Percentiles rank a stretch among this genome's conserved stretches.
These are phyloP conservation scores for Drosophila atripex DNA, from an alignment of 2,888 invertebrate genomes.

Conservation along the genomic window DNA sequence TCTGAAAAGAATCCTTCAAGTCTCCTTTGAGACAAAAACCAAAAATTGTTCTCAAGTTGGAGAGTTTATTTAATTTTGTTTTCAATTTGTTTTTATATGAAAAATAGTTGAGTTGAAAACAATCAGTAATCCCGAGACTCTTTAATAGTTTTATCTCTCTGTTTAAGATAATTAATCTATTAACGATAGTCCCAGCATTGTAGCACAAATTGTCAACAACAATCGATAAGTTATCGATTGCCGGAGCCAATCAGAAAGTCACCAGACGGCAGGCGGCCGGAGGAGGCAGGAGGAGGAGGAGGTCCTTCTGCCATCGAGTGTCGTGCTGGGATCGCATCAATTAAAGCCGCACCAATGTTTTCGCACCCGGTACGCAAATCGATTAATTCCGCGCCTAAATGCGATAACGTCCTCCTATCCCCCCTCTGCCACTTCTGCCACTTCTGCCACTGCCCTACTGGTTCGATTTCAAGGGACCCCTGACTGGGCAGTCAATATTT, in stretches of 20 bases:
- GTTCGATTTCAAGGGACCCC: slow-evolving; percentile 12
- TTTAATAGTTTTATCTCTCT: background rate
- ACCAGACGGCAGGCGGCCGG: background rate
- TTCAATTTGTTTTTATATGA: background rate
- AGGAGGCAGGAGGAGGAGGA: background rate
- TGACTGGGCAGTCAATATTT: slow-evolving; percentile 73
- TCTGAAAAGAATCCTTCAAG: background rate
- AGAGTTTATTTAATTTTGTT: background rate
- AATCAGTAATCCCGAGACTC: background rate
- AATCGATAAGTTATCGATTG: slow-evolving; percentile 31
- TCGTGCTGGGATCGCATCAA: slow-evolving; percentile 78
- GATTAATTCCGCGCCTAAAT: slow-evolving; percentile 76
- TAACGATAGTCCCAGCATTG: slow-evolving; percentile 23
- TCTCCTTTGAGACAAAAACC: background rate
- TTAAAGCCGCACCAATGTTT: slow-evolving; percentile 82
- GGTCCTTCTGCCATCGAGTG: slow-evolving; percentile 26
- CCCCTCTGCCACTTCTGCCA: background rate
- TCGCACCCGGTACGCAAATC: slow-evolving; percentile 81
- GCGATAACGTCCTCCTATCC: slow-evolving; percentile 70
- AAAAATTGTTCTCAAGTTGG: background rate
- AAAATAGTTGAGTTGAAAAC: background rate
- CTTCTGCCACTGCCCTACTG: background rate
- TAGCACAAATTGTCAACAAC: slow-evolving; percentile 40
- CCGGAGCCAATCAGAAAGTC: slow-evolving; percentile 18
- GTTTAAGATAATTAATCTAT: slow-evolving; percentile 13